phyloP scores from a whole-genome alignment of 1,140 invertebrate species.

The Gryllus bimaculatus region DNA sequence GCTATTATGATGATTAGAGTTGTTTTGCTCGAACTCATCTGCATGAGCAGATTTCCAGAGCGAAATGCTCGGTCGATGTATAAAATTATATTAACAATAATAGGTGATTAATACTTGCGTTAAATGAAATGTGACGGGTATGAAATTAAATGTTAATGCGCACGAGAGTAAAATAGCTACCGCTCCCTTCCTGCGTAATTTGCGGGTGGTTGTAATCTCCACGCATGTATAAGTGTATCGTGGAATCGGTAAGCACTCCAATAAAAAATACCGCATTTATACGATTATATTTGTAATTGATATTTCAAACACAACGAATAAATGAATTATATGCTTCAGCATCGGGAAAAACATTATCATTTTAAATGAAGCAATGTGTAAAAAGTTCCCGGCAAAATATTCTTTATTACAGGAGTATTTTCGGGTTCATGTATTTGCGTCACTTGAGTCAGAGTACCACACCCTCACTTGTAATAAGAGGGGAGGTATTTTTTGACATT shows the following conservation, averaged over 20 bases:
- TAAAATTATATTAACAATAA: slow-evolving; percentile 2
- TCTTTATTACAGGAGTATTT: no score
- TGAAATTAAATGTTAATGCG: slow-evolving; percentile 1
- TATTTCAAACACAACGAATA: neutral
- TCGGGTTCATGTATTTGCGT: no score
- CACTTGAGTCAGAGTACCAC: no score
- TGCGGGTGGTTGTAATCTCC: neutral
- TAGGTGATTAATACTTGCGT: slow-evolving; percentile 4
- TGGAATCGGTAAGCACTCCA: neutral
- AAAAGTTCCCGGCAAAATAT: neutral
- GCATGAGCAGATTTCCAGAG: neutral
- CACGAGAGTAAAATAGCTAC: neutral
- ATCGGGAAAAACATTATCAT: neutral
- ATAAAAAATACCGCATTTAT: neutral
- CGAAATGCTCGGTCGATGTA: neutral
- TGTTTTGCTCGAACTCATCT: neutral
- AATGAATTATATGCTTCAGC: neutral
- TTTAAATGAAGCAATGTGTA: neutral
- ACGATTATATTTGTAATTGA: neutral
- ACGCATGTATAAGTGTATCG: neutral
- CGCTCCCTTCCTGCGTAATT: neutral
- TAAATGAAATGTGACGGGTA: neutral
- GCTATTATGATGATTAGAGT: neutral
- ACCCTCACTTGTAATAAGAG: no score
- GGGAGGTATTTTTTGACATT: no score